A percentile compares a stretch with the other conserved stretches of the same genome.
Evolutionary conservation across 2,797 vertebrate genomes (phyloP).

Genomic region (Artibeus lituratus): DNA sequence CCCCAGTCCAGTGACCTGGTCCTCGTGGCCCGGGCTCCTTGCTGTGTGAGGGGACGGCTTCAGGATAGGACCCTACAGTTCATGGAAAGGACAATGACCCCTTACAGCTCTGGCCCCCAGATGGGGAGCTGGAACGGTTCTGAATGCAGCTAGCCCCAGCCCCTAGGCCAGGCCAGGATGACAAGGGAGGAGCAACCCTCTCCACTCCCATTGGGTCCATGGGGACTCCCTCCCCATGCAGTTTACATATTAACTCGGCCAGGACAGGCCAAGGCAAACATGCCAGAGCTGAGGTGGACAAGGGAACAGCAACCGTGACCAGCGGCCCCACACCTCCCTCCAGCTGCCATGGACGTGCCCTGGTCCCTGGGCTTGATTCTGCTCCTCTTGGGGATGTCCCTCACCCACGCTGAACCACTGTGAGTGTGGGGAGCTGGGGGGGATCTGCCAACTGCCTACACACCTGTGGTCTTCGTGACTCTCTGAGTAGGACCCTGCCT

Average conservation of each 20-base stretch:
- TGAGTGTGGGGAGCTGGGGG: background rate
- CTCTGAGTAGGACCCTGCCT: background rate
- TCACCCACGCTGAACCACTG: background rate
- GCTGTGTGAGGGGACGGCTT: background rate
- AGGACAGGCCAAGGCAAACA: background rate
- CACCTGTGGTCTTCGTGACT: accelerated
- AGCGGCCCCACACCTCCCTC: background rate
- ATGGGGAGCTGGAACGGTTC: background rate
- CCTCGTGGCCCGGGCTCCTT: background rate
- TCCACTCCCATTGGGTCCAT: background rate
- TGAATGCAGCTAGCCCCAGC: background rate
- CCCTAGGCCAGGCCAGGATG: background rate
- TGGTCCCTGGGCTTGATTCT: background rate
- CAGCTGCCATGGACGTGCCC: background rate
- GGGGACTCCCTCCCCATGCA: background rate
- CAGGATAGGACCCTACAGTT: background rate
- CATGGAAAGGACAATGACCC: background rate
- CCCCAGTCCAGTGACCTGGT: background rate
- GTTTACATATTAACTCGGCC: constrained; percentile 61
- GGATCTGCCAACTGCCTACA: accelerated
- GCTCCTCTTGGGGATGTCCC: background rate
- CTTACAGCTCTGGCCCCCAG: no score
- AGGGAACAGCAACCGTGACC: background rate
- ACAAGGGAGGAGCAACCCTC: background rate
- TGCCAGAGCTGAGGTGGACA: background rate